Base-by-base conservation (phyloP, 1,140 invertebrate genomes). In the Magallana angulata region DNA sequence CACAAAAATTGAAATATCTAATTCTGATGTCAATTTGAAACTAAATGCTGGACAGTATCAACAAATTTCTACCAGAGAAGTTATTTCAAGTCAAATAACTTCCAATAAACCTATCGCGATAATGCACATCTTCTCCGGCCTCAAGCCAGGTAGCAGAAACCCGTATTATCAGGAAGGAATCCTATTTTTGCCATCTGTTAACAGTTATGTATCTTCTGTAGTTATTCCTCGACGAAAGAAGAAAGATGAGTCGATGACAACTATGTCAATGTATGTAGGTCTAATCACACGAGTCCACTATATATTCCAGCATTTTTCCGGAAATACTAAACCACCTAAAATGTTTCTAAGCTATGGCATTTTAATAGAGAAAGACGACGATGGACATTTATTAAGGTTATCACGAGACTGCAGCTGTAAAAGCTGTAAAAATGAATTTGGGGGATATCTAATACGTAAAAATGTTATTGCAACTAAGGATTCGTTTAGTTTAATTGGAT, bases 71-170 rank as follows among this genome's bases (percentile, higher is more conserved):
- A 36, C 68, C 9, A 76, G 12, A 24, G 36, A 76, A 30, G 68
- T 76, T 12, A 30, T 76, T 76, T 12, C 68, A 18, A 76, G 68
- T 30, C 68, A 76, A 30, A 76, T 76, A 30, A 30, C 24, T 4
- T 76, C 68, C 68, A 12, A 30, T 30, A 76, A 76, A 36, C 68
- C 68, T 30, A 76, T 76, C 24, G 68, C 68, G 36, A 76, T 76
- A 30, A 36, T 76, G 68, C 68, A 76, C 8, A 76, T 76, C 18
- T 76, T 76, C 68, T 76, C 68, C 14, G 68, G 68, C 9, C 1
- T 12, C 8, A 24, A 30, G 12, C 68, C 68, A 8, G 36, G 36
- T 12, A 30, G 2, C 24, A 7, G 68, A 9, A 6, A 30, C 68
- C 24, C 24, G 0, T 11, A 9, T 30, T 76, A 76, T 76, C 68